Evolutionary conservation across 2,113 vertebrate species (phyloP).

Genomic region (Dunckerocampus dactyliophorus): DNA sequence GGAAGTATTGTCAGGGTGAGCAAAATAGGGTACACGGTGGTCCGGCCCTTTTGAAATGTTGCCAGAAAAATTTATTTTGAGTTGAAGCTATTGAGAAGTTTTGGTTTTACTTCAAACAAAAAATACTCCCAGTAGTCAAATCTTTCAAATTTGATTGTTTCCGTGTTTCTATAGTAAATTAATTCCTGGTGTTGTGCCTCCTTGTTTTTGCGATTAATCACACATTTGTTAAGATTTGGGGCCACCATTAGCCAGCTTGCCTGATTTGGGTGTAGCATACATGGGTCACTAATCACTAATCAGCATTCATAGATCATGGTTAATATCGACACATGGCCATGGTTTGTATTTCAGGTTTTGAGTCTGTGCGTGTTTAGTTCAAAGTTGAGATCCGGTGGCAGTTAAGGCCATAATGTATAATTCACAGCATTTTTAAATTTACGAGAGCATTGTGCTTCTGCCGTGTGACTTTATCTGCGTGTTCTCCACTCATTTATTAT

Average conservation of each 20-base stretch:
- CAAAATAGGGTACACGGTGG: neutral
- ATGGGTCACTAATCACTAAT: neutral
- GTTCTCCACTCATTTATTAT: neutral
- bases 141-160: neutral
- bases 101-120: neutral
- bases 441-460: neutral
- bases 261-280: neutral
- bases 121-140: neutral
- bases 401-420: neutral
- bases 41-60: neutral
- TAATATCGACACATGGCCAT: neutral
- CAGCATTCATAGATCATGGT: neutral
- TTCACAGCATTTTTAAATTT: neutral
- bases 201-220: constrained; percentile 1
- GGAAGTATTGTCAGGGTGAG: neutral
- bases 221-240: neutral
- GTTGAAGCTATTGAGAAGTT: neutral
- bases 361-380: neutral
- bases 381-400: neutral
- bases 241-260: constrained; percentile 4
- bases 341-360: neutral
- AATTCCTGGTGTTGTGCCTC: neutral
- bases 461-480: neutral
- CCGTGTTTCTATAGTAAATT: neutral
- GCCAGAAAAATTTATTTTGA: too few relatives aligned